These are phyloP conservation scores for Oncorhynchus tshawytscha DNA, from an alignment of 2,113 vertebrate species.

Conservation along the genomic window DNA sequence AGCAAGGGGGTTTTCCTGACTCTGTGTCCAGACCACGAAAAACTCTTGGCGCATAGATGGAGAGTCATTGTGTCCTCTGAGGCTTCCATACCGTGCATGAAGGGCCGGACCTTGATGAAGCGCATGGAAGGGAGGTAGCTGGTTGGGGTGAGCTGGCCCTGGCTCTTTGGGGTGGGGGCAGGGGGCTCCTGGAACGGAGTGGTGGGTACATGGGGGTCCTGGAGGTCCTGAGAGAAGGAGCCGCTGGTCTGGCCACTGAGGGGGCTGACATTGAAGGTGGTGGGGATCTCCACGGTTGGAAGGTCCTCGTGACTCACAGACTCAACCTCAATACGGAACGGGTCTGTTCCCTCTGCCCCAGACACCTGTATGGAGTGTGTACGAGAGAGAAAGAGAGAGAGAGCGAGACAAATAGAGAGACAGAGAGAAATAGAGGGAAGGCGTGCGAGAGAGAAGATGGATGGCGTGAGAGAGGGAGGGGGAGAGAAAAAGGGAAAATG, in stretches of 20 bases:
- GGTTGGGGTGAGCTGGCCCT: constrained; percentile 11
- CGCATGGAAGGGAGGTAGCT: too few species aligned
- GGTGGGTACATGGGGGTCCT: constrained; percentile 36
- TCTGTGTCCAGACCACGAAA: too few species aligned
- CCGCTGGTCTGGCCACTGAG: constrained; percentile 23
- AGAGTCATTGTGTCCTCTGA: too few species aligned
- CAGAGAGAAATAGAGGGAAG: too few species aligned
- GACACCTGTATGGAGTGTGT: background rate
- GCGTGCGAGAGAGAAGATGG: too few species aligned
- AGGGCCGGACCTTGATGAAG: constrained; percentile 52
- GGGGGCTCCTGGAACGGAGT: background rate
- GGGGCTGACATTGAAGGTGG: constrained; percentile 2
- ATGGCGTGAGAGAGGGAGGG: background rate
- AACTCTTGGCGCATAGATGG: too few species aligned
- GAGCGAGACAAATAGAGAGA: too few species aligned
- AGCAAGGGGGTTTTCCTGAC: too few species aligned
- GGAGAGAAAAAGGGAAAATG: background rate
- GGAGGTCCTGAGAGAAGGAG: background rate
- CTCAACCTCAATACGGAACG: constrained; percentile 17
- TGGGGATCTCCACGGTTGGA: constrained; percentile 33
- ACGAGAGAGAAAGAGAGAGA: background rate
- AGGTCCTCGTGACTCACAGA: constrained; percentile 40
- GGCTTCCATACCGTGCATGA: constrained; percentile 32
- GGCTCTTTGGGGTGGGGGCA: constrained; percentile 2
- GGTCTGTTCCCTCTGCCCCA: too few species aligned